phyloP scores from a whole-genome alignment of 2,113 vertebrate species.

The Anarhynchus alexandrinus region DNA sequence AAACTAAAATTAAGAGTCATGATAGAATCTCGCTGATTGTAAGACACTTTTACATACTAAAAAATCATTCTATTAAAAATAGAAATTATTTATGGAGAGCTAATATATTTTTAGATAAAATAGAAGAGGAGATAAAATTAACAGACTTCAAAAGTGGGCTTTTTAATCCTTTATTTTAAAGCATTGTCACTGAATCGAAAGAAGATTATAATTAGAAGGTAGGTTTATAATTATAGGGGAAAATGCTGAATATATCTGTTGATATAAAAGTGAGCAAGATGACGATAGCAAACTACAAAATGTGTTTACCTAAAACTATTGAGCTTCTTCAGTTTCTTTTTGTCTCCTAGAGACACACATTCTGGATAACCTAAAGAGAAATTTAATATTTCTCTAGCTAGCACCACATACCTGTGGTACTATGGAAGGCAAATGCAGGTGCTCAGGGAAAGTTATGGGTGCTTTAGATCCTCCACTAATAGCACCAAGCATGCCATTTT shows the following conservation, averaged over 20 bases:
- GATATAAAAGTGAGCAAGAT: neutral
- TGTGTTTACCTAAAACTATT: neutral
- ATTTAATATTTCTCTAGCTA: neutral
- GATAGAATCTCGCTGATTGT: neutral
- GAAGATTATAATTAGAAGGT: neutral
- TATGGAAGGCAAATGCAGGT: neutral
- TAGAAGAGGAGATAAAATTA: neutral
- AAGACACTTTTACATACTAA: neutral
- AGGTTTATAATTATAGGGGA: neutral
- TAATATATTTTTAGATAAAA: slow-evolving; percentile 9
- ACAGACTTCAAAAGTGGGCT: neutral
- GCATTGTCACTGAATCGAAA: neutral
- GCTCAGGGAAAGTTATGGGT: neutral
- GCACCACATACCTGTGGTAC: neutral
- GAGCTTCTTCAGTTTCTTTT: neutral
- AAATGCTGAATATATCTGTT: neutral
- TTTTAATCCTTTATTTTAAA: neutral
- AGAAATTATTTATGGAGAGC: neutral
- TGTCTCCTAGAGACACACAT: neutral
- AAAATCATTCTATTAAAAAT: neutral
- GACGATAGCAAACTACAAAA: neutral
- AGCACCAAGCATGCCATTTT: neutral
- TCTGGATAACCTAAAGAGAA: neutral
- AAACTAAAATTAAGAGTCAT: neutral
- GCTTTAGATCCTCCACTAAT: neutral